Base-by-base conservation (phyloP, 1,140 invertebrate genomes). In the Dufourea novaeangliae region DNA sequence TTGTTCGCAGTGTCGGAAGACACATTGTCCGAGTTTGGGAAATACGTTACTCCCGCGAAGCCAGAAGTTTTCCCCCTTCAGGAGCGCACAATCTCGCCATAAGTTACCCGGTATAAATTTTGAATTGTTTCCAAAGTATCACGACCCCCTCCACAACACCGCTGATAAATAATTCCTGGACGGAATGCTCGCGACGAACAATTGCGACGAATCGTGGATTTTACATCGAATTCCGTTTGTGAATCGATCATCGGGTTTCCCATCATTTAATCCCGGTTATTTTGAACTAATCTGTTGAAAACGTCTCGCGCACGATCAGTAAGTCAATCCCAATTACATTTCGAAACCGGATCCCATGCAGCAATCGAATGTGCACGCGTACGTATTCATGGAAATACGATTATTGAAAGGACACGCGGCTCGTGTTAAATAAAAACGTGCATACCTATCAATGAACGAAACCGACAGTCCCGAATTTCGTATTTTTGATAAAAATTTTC, bases 1-100 rank as follows among this genome's bases (percentile, higher is more conserved):
- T 73, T 73, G 71, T 73, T 73, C 61, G 14, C 17, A 66, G 71
- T n/a, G n/a, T 29, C 34, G n/a, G 61, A 73, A 66, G 71, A 73
- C 71, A 66, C 61, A 73, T 73, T 66, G 71, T 73, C 44, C 71
- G 61, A 73, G 71, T 73, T n/a, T 73, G 34, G 71, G 61, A n/a
- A 37, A 73, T 73, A 73, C 71, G 61, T 73, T n/a, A n/a, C 71
- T 66, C 39, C 29, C 32, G 20, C 32, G 20, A 27, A n/a, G 71
- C 57, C 34, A 25, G 34, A 73, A 73, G 61, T 73, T 73, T 66
- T 32, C 59, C 41, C 59, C 57, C n/a, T n/a, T 62, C 44, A 14
- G 37, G 22, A n/a, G 61, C 61, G 34, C 61, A n/a, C n/a, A 54
- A 73, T 73, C 71, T 73, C 20, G 20, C 71, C 59, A 22, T 52